Conservation (phyloP, 23 tunicate species). For the Ascidia mentula region DNA sequence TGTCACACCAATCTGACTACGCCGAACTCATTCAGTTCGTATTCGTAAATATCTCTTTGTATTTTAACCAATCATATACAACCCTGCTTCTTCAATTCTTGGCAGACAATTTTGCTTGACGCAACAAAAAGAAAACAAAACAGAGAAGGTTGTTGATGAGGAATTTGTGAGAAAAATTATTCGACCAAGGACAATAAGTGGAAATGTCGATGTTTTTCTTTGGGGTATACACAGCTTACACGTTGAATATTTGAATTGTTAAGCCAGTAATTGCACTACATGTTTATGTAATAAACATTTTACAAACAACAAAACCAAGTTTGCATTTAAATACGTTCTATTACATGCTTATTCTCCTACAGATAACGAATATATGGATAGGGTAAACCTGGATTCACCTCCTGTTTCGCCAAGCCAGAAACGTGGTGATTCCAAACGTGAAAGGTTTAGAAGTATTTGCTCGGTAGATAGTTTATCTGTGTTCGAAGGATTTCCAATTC, state of each 20-base stretch:
- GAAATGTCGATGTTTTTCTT: background rate
- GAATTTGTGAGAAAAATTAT: conserved; percentile 51
- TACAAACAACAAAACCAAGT: too few relatives aligned
- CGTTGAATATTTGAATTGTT: too few relatives aligned
- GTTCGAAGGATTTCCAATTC: conserved; percentile 29
- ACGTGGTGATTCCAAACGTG: background rate
- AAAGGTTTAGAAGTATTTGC: conserved; percentile 40
- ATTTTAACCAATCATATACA: too few relatives aligned
- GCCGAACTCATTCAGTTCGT: conserved; percentile 57
- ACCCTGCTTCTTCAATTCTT: background rate
- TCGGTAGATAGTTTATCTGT: conserved; percentile 33
- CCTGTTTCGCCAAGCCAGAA: background rate
- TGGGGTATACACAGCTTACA: background rate
- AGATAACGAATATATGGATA: background rate
- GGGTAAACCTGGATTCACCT: background rate
- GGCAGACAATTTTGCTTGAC: conserved; percentile 73
- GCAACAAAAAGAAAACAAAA: conserved; percentile 61
- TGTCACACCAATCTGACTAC: conserved; percentile 53
- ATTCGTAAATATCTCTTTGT: too few relatives aligned
- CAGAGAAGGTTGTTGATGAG: conserved; percentile 36
- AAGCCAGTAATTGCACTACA: too few relatives aligned
- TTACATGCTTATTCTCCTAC: too few relatives aligned
- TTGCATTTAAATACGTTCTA: too few relatives aligned
- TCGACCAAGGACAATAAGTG: conserved; percentile 19
- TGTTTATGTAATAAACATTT: too few relatives aligned